Percentiles rank a stretch among this genome's conserved stretches.
Evolutionary conservation across 2,888 invertebrate genomes (phyloP).

Genomic region (Cataglyphis rosenhaueri): DNA sequence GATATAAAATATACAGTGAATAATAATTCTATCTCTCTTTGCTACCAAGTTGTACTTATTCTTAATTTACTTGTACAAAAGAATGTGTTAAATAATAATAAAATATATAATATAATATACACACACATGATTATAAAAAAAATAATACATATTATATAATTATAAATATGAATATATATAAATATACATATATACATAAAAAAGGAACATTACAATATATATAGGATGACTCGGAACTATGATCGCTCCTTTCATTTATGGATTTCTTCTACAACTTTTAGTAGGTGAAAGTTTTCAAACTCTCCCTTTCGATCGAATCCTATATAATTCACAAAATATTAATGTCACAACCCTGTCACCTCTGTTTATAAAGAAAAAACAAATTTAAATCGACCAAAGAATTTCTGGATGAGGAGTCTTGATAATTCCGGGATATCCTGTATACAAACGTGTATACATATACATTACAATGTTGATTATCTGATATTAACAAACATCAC

Average conservation of each 20-base stretch:
- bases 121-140: slow-evolving; percentile 79
- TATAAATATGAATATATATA: slow-evolving; percentile 62
- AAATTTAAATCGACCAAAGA: slow-evolving; percentile 15
- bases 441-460: slow-evolving; percentile 71
- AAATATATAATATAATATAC: slow-evolving; percentile 83
- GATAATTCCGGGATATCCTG: slow-evolving; percentile 31
- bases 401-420: slow-evolving; percentile 6
- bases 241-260: slow-evolving; percentile 22
- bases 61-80: slow-evolving; percentile 86
- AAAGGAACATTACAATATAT: slow-evolving; percentile 36
- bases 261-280: not conserved
- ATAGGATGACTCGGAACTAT: slow-evolving; percentile 22
- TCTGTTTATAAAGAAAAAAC: not conserved
- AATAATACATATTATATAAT: slow-evolving; percentile 76
- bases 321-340: not conserved
- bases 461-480: slow-evolving; percentile 79
- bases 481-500: slow-evolving; percentile 73
- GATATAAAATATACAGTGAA: slow-evolving; percentile 82
- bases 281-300: not conserved
- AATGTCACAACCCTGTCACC: not conserved
- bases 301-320: not conserved
- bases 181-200: slow-evolving; percentile 60
- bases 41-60: slow-evolving; percentile 86
- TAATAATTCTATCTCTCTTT: slow-evolving; percentile 86
- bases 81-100: slow-evolving; percentile 85